Conservation (phyloP, 1,140 invertebrate genomes). For the Orchesella cincta region DNA sequence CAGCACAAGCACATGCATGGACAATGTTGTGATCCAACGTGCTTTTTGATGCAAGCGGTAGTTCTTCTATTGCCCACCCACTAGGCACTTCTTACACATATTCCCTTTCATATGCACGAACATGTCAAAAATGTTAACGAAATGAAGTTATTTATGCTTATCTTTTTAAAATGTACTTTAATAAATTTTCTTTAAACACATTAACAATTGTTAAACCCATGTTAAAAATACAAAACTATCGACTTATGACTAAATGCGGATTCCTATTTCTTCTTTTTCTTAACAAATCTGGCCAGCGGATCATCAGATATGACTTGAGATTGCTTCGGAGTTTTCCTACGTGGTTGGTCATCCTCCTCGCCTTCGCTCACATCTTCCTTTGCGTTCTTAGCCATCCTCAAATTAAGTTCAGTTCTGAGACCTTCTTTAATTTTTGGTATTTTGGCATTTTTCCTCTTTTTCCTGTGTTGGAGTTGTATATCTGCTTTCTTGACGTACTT, state of each 20-base stretch:
- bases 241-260: background rate
- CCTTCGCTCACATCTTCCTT: background rate
- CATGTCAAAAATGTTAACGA: no score
- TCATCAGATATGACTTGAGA: background rate
- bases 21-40: no score
- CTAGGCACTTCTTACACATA: no score
- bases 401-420: constrained; percentile 42
- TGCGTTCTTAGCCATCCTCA: background rate
- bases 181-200: no score
- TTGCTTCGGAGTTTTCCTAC: background rate
- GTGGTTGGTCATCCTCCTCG: background rate
- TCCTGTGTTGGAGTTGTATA: constrained; percentile 43
- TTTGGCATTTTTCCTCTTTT: constrained; percentile 46
- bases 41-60: no score
- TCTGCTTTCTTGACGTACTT: constrained; percentile 48
- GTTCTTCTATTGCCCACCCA: no score
- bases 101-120: no score
- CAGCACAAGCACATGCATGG: no score
- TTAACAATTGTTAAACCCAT: no score
- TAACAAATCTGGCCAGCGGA: constrained; percentile 13
- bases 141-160: no score
- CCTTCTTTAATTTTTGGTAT: constrained; percentile 45
- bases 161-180: no score
- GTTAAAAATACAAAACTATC: no score
- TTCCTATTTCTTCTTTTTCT: constrained; percentile 5